These are phyloP conservation scores for Vidua chalybeata DNA, from an alignment of 2,113 vertebrate species.

Conservation along the genomic window DNA sequence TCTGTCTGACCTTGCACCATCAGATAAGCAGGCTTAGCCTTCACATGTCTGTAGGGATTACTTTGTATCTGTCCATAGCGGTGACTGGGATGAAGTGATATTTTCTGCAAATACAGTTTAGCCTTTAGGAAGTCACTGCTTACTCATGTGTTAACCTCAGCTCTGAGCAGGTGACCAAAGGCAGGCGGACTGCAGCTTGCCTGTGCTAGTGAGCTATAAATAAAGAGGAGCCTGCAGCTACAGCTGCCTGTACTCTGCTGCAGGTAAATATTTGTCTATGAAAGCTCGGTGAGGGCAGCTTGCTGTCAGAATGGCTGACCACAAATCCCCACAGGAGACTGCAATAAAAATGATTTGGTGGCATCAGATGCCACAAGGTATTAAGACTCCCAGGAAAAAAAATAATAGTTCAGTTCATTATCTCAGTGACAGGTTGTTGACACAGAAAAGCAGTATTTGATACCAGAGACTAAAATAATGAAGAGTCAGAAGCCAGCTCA, in stretches of 20 bases:
- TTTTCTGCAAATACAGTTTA: conserved; percentile 13
- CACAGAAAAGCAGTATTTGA: not conserved
- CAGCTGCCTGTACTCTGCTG: not conserved
- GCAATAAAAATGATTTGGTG: not conserved
- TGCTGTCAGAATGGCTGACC: not conserved
- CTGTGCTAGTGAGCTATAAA: not conserved
- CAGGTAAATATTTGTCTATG: conserved; percentile 4
- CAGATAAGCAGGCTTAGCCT: not conserved
- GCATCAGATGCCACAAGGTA: not conserved
- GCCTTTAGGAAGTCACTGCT: conserved; percentile 37
- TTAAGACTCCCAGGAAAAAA: not conserved
- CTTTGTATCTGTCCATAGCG: not conserved
- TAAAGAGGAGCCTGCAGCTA: not conserved
- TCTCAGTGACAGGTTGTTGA: not conserved
- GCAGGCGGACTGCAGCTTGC: not conserved
- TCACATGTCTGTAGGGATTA: not conserved
- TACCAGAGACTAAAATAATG: not conserved
- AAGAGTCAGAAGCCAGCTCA: not conserved
- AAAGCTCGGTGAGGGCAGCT: not conserved
- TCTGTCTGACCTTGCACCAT: not conserved
- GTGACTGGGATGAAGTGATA: not conserved
- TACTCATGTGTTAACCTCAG: not conserved
- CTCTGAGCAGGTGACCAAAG: not conserved
- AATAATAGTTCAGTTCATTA: not conserved
- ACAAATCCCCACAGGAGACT: not conserved